Conservation (phyloP, 2,888 invertebrate genomes). For the Nipponacmea schrenckii region DNA sequence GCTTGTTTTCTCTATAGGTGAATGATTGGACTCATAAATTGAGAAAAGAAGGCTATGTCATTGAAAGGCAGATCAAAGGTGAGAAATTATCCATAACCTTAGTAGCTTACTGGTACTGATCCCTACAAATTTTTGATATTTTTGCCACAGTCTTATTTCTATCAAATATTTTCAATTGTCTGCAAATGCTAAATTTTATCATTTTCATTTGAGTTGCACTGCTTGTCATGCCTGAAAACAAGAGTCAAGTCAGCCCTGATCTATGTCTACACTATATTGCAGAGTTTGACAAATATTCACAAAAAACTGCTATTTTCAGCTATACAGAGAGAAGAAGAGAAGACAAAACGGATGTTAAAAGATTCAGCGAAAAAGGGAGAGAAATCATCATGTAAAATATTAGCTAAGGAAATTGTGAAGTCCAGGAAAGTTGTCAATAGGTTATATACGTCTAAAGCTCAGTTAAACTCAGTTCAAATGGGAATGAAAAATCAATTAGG, state of each 20-base stretch:
- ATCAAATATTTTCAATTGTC: no score
- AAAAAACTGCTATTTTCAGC: conserved; percentile 70
- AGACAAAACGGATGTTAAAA: conserved; percentile 91
- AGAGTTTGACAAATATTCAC: no score
- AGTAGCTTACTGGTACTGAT: no score
- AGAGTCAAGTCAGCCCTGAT: no score
- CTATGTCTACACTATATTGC: no score
- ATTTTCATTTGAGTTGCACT: no score
- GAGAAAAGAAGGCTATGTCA: conserved; percentile 89
- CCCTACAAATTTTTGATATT: no score
- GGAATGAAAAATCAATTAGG: conserved; percentile 98
- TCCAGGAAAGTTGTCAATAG: conserved; percentile 87
- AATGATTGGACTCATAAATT: conserved; percentile 96
- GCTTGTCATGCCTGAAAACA: no score
- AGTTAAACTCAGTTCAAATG: conserved; percentile 93
- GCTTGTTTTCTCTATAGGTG: conserved; percentile 76
- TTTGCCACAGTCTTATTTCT: no score
- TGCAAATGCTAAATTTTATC: no score
- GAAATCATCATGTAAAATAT: conserved; percentile 89
- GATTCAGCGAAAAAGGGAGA: conserved; percentile 96
- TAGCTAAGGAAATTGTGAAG: conserved; percentile 91
- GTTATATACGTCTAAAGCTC: conserved; percentile 95
- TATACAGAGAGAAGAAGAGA: conserved; percentile 96
- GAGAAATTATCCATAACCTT: conserved; percentile 37
- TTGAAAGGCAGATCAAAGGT: conserved; percentile 95